A percentile compares a stretch with the other conserved stretches of the same genome.
Evolutionary conservation across 37 sponge, comb jelly and placozoan species (phyloP).

Genomic region (Corticium candelabrum): DNA sequence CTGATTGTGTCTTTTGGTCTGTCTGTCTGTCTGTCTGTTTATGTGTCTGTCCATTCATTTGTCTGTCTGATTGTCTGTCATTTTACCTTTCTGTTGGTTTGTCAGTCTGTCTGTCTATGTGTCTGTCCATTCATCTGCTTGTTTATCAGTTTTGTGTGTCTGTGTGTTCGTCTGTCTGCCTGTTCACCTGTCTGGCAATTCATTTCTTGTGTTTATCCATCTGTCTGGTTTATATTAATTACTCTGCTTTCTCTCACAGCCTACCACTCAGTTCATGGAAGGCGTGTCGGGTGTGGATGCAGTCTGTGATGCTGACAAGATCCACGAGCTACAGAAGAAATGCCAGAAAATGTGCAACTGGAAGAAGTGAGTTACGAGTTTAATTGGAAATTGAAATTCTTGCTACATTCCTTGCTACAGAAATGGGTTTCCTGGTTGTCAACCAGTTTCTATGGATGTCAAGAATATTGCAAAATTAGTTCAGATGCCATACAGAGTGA

Average conservation of each 20-base stretch:
- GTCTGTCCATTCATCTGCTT: too few relatives aligned
- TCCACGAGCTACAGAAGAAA: slow-evolving; percentile 30
- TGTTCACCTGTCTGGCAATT: too few relatives aligned
- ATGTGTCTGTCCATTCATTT: too few relatives aligned
- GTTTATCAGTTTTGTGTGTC: too few relatives aligned
- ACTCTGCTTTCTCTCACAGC: not conserved
- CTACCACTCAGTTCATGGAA: not conserved
- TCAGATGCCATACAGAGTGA: slow-evolving; percentile 74
- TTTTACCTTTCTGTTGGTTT: too few relatives aligned
- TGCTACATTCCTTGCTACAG: slow-evolving; percentile 10
- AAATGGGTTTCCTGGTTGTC: slow-evolving; percentile 82
- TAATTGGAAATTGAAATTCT: not conserved
- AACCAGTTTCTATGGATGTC: slow-evolving; percentile 92
- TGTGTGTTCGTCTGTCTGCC: too few relatives aligned
- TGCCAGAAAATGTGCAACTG: slow-evolving; percentile 60
- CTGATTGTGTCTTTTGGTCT: too few relatives aligned
- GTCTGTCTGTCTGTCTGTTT: too few relatives aligned
- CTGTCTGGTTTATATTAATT: not conserved
- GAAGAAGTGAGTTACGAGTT: slow-evolving; percentile 32
- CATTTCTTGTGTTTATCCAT: too few relatives aligned
- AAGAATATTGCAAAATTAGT: slow-evolving; percentile 45
- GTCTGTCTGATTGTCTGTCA: too few relatives aligned
- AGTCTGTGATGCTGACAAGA: not conserved
- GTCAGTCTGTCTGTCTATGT: too few relatives aligned
- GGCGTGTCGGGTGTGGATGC: not conserved